Evolutionary conservation across 2,797 vertebrate species (phyloP).

Genomic region (Dermochelys coriacea): DNA sequence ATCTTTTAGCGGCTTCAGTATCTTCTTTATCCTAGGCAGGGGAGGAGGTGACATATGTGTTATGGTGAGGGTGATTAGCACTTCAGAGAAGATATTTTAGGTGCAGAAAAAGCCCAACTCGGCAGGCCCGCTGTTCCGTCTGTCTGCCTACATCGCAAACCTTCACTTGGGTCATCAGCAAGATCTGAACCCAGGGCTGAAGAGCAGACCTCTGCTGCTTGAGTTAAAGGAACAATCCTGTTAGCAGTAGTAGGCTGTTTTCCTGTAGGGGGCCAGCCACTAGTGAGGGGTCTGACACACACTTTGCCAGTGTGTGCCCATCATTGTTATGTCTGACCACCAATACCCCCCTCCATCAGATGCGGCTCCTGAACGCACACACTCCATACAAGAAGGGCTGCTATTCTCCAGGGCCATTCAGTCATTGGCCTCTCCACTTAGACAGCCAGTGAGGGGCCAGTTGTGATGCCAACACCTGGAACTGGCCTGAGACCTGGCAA

Average conservation of each 20-base stretch:
- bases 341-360: background rate
- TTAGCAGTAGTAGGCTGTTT: background rate
- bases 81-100: background rate
- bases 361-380: too few relatives aligned
- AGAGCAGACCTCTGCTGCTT: background rate
- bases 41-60: background rate
- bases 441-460: background rate
- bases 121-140: background rate
- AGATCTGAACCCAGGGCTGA: too few relatives aligned
- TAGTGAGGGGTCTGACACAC: background rate
- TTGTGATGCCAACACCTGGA: background rate
- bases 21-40: background rate
- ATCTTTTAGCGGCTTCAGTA: rapidly evolving
- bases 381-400: background rate
- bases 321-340: background rate
- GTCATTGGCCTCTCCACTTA: background rate
- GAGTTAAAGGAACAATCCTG: background rate
- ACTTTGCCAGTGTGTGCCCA: background rate
- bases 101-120: background rate
- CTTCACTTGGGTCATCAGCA: background rate
- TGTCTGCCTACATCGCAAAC: background rate
- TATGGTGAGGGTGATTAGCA: background rate
- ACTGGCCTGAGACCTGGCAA: background rate
- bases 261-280: background rate
- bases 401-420: background rate